These are phyloP conservation scores for Lepeophtheirus salmonis DNA, from an alignment of 1,140 invertebrate genomes.

Conservation along the genomic window DNA sequence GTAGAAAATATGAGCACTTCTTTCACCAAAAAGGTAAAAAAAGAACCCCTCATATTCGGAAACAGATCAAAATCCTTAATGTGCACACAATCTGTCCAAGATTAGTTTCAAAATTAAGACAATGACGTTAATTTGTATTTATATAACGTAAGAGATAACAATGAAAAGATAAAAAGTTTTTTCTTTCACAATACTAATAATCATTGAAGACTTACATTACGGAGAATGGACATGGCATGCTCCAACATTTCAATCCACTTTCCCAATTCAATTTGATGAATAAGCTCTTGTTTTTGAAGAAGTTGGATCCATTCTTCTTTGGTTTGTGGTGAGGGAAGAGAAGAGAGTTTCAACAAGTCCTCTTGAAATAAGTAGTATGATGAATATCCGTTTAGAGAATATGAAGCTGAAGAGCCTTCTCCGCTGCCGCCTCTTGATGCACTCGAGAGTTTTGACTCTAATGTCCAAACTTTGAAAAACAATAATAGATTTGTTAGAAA, in stretches of 20 bases:
- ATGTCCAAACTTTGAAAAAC: background rate
- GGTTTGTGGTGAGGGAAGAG: background rate
- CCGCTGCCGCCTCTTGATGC: background rate
- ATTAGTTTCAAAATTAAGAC: no score
- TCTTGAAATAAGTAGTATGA: background rate
- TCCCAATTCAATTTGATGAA: background rate
- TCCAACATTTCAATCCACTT: background rate
- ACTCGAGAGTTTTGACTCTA: background rate
- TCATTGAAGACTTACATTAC: background rate
- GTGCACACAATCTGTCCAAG: no score
- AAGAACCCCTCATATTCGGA: no score
- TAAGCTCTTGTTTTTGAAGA: background rate
- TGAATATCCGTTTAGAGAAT: background rate
- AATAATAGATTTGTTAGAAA: background rate
- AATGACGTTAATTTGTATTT: no score
- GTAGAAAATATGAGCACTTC: no score
- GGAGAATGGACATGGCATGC: background rate
- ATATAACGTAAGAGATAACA: no score
- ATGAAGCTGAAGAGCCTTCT: background rate
- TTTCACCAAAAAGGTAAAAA: no score
- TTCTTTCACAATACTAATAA: no score
- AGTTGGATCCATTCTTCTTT: background rate
- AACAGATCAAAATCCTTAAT: no score
- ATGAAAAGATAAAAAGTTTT: no score
- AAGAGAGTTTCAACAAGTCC: background rate